These are phyloP conservation scores for Cataglyphis hispanica DNA, from an alignment of 1,140 invertebrate genomes.

Conservation along the genomic window DNA sequence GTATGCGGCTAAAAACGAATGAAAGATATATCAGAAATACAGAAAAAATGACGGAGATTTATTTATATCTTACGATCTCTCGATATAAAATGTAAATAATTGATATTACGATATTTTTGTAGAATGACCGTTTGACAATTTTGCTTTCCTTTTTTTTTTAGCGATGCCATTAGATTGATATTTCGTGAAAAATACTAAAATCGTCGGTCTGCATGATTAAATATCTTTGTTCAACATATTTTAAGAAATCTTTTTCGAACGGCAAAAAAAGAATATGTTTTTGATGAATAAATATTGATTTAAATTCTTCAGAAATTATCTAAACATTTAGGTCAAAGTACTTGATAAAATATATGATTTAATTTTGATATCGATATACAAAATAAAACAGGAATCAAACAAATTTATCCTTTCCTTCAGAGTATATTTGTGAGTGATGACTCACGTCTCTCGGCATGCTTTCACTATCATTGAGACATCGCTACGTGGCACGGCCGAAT, in stretches of 20 bases:
- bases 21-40: background rate
- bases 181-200: background rate
- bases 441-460: conserved; percentile 64
- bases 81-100: conserved; percentile 23
- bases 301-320: background rate
- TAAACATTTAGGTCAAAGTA: background rate
- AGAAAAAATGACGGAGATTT: background rate
- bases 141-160: background rate
- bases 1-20: background rate
- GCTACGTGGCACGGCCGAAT: background rate
- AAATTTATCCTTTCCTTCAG: background rate
- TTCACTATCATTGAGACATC: conserved; percentile 66
- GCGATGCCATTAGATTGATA: background rate
- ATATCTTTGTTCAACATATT: background rate
- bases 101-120: background rate
- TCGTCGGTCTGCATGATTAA: background rate
- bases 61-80: background rate
- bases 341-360: background rate
- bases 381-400: background rate
- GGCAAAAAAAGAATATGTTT: background rate
- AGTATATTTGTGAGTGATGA: conserved; percentile 67
- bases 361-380: background rate
- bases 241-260: background rate
- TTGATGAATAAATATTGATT: background rate
- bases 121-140: background rate